These are phyloP conservation scores for Spermophilus dauricus DNA, from an alignment of 2,113 vertebrate genomes.

Conservation along the genomic window DNA sequence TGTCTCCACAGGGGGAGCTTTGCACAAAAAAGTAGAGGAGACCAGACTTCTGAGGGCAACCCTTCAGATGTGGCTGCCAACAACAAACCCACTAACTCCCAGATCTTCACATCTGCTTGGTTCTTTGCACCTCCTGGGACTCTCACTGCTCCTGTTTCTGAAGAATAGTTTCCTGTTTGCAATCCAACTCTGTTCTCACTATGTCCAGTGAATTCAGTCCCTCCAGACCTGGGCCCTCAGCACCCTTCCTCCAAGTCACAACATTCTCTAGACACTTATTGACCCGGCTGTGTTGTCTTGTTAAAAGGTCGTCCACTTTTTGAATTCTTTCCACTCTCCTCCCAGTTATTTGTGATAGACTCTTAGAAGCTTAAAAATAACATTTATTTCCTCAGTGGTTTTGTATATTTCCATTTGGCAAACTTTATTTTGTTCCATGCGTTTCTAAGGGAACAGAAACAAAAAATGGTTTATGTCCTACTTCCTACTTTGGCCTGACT, in stretches of 20 bases:
- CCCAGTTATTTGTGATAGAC: conserved; percentile 79
- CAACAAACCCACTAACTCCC: neutral
- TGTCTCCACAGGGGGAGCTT: neutral
- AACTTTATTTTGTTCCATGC: conserved; percentile 79
- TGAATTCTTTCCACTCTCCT: conserved; percentile 81
- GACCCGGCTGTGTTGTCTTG: conserved; percentile 53
- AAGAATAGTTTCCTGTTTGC: neutral
- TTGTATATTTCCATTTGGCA: conserved; percentile 83
- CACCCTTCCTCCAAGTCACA: conserved; percentile 36
- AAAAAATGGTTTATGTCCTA: conserved; percentile 78
- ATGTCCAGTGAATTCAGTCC: neutral
- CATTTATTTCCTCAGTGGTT: conserved; percentile 79
- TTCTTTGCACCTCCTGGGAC: neutral
- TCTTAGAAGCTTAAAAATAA: conserved; percentile 82
- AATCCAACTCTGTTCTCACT: conserved; percentile 9
- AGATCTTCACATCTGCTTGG: neutral
- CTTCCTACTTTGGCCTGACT: conserved; percentile 67
- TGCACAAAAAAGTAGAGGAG: neutral
- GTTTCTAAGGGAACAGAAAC: conserved; percentile 83
- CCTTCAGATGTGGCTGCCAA: neutral
- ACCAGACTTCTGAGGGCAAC: neutral
- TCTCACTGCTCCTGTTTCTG: neutral
- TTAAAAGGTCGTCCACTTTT: conserved; percentile 71
- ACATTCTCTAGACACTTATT: conserved; percentile 55
- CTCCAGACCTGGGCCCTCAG: neutral